phyloP scores from a whole-genome alignment of 2,797 vertebrate species.

The Poliocrania exsul region DNA sequence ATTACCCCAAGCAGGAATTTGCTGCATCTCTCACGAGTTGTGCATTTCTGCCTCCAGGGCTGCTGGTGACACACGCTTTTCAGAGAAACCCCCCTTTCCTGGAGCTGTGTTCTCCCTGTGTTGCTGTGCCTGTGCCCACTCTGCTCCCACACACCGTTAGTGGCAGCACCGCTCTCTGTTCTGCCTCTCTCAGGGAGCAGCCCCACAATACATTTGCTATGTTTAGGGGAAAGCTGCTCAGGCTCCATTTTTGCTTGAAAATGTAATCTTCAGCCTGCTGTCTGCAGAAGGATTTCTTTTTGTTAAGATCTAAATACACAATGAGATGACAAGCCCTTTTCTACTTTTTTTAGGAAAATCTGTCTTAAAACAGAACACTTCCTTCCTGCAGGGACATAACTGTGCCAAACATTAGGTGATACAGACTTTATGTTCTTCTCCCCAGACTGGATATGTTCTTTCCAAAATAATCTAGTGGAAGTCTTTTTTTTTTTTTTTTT shows the following conservation, averaged over 20 bases:
- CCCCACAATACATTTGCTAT: not conserved
- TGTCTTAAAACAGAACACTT: constrained; percentile 7
- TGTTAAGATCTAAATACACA: not conserved
- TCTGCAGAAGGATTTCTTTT: constrained; percentile 37
- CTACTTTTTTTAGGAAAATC: not conserved
- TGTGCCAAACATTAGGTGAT: not conserved
- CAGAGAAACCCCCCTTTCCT: constrained; percentile 4
- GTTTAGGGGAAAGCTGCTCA: not conserved
- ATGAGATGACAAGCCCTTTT: not conserved
- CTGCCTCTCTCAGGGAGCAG: not conserved
- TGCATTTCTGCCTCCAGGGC: not conserved
- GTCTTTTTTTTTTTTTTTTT: not conserved
- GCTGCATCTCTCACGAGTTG: not conserved
- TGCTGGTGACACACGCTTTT: constrained; percentile 20
- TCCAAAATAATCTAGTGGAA: not conserved
- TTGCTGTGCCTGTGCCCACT: constrained; percentile 51
- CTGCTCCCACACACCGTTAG: constrained; percentile 43
- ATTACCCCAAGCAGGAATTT: not conserved
- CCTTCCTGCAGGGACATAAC: constrained; percentile 3
- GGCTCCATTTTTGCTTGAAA: constrained; percentile 42
- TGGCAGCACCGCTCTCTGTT: not conserved
- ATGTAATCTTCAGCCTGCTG: not conserved
- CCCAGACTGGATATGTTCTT: not conserved
- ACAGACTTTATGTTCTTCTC: not conserved
- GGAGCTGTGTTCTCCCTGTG: constrained; percentile 26